phyloP scores from a whole-genome alignment of 2,797 vertebrate species.

The Lepus oiostolus region DNA sequence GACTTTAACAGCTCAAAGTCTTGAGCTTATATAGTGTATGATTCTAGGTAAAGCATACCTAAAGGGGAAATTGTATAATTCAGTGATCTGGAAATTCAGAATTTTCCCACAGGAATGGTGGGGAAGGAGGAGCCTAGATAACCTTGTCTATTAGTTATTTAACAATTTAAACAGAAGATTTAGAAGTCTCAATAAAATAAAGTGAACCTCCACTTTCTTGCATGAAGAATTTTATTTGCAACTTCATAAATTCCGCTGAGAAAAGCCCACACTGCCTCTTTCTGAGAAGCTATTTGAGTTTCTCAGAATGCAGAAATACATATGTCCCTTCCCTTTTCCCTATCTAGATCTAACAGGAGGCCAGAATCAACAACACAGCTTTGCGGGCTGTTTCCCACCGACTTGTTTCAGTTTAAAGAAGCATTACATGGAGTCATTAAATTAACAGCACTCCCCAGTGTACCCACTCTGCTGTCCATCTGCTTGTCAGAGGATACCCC shows the following conservation, averaged over 20 bases:
- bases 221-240: conserved; percentile 8
- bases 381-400: conserved; percentile 84
- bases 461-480: conserved; percentile 86
- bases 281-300: conserved; percentile 81
- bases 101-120: neutral
- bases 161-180: conserved; percentile 36
- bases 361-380: conserved; percentile 77
- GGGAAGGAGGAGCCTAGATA: neutral
- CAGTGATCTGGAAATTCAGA: conserved; percentile 25
- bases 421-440: conserved; percentile 88
- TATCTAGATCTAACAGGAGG: conserved; percentile 76
- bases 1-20: neutral
- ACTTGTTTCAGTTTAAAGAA: conserved; percentile 88
- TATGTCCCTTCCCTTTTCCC: conserved; percentile 18
- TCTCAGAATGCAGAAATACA: conserved; percentile 75
- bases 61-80: neutral
- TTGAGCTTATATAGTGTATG: neutral
- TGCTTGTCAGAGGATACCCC: conserved; percentile 88
- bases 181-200: conserved; percentile 43
- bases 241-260: neutral
- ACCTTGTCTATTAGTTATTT: conserved; percentile 22
- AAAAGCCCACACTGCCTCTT: conserved; percentile 3
- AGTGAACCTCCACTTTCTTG: neutral
- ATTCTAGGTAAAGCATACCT: conserved; percentile 10
- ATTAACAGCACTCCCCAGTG: conserved; percentile 87